A percentile compares a stretch with the other conserved stretches of the same genome.
These are phyloP conservation scores for Sander lucioperca DNA, from an alignment of 2,113 vertebrate genomes.

Conservation along the genomic window DNA sequence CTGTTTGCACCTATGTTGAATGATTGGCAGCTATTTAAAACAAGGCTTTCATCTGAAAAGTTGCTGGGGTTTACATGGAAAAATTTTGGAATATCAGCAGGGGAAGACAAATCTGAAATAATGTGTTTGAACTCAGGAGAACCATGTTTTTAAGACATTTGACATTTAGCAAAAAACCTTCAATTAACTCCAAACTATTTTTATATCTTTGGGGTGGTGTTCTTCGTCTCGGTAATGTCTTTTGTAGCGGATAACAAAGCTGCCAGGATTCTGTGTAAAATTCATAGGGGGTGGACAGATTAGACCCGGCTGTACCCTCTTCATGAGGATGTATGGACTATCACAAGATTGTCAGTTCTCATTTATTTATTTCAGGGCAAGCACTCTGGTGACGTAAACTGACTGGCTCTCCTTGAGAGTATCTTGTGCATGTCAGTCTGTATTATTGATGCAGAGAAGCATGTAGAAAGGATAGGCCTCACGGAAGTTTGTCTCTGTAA, in stretches of 20 bases:
- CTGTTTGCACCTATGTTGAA: conserved; percentile 3
- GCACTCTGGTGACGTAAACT: conserved; percentile 62
- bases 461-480: conserved; percentile 61
- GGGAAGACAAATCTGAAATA: conserved; percentile 1
- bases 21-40: background rate
- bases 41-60: conserved; percentile 9
- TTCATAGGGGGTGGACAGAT: conserved; percentile 32
- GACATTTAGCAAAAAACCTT: conserved; percentile 45
- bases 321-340: conserved; percentile 74
- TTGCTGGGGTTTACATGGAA: background rate
- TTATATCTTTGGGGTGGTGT: conserved; percentile 30
- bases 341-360: conserved; percentile 78
- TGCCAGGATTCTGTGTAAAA: conserved; percentile 49
- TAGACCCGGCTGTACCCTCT: conserved; percentile 47
- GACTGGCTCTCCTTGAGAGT: conserved; percentile 78
- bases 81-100: conserved; percentile 25
- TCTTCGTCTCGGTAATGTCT: conserved; percentile 31
- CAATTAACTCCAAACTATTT: conserved; percentile 57
- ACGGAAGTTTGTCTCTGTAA: conserved; percentile 53
- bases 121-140: conserved; percentile 12
- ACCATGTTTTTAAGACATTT: conserved; percentile 4
- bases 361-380: conserved; percentile 74
- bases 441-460: conserved; percentile 76
- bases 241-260: conserved; percentile 49
- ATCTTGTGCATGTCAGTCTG: conserved; percentile 78